These are phyloP conservation scores for Amiota minor DNA, from an alignment of 2,888 invertebrate species.

Conservation along the genomic window DNA sequence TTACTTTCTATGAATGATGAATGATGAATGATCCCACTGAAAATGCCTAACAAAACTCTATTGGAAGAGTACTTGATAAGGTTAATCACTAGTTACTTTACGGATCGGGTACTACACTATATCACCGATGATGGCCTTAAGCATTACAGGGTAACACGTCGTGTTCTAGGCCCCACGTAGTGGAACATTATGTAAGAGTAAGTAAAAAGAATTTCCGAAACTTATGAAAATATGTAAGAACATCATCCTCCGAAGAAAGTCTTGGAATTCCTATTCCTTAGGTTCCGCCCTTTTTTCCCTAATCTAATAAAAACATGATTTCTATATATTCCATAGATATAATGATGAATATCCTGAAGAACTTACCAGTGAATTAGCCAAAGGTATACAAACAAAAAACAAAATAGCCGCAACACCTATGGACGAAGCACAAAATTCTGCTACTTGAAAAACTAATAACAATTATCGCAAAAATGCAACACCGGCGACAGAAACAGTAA, in stretches of 20 bases:
- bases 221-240: background rate
- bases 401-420: conserved; percentile 54
- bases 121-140: conserved; percentile 94
- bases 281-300: too few relatives aligned
- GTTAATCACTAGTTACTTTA: too few relatives aligned
- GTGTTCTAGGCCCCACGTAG: conserved; percentile 92
- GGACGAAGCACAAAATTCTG: conserved; percentile 30
- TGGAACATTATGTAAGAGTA: conserved; percentile 92
- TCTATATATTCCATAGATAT: too few relatives aligned
- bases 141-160: conserved; percentile 87
- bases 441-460: background rate
- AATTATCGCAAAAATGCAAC: conserved; percentile 13
- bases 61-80: too few relatives aligned
- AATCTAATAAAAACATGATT: too few relatives aligned
- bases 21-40: conserved; percentile 85
- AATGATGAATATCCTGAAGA: conserved; percentile 68
- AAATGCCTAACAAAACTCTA: conserved; percentile 88
- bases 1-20: conserved; percentile 88
- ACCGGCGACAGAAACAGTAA: conserved; percentile 30
- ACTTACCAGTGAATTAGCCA: conserved; percentile 67
- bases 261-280: too few relatives aligned
- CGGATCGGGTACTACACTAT: conserved; percentile 88
- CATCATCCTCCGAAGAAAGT: too few relatives aligned
- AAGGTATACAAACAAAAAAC: too few relatives aligned
- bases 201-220: too few relatives aligned